Evolutionary conservation across 2,888 invertebrate genomes (phyloP).

Genomic region (Pimpla rufipes): DNA sequence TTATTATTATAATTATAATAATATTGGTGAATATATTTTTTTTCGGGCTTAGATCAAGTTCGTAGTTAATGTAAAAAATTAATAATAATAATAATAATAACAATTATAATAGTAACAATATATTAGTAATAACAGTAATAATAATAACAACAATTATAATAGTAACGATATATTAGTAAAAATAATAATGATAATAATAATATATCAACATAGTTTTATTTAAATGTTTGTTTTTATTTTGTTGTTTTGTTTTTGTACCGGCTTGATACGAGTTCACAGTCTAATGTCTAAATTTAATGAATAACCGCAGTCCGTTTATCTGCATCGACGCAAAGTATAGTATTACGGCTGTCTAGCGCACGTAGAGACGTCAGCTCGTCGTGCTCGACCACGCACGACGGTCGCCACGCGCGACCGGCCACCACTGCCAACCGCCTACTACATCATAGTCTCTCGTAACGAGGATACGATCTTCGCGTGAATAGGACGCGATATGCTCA

Average conservation of each 20-base stretch:
- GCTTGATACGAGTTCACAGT: not conserved
- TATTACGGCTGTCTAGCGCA: not conserved
- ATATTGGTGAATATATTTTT: no score
- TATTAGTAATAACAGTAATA: no score
- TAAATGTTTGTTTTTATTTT: no score
- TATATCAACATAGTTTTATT: no score
- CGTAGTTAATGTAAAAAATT: no score
- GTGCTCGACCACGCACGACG: conserved; percentile 66
- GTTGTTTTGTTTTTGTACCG: not conserved
- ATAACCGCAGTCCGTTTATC: not conserved
- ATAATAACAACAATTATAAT: no score
- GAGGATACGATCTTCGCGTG: conserved; percentile 36
- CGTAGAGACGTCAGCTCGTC: conserved; percentile 42
- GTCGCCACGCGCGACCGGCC: conserved; percentile 61
- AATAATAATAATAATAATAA: no score
- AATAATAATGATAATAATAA: no score
- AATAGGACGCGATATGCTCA: not conserved
- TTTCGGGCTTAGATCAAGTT: no score
- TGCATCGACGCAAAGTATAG: conserved; percentile 3
- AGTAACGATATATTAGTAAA: no score
- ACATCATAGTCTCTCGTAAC: conserved; percentile 11
- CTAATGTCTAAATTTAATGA: not conserved
- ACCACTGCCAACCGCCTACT: conserved; percentile 66
- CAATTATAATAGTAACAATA: no score
- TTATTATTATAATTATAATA: no score